phyloP scores from a whole-genome alignment of 1,140 invertebrate species.

The Wiebesia pumilae region DNA sequence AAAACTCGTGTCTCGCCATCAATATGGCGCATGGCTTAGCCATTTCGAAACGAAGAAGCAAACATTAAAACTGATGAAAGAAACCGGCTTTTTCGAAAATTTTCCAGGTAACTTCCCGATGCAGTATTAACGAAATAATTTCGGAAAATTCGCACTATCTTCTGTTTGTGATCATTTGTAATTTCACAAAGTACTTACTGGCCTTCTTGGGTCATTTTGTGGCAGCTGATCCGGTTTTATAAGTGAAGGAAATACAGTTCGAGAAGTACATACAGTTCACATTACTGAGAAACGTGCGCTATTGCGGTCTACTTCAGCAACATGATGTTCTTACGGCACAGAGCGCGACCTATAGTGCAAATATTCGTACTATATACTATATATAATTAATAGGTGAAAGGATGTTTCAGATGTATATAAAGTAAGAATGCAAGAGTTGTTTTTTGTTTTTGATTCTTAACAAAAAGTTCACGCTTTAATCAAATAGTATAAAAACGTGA shows the following conservation, averaged over 20 bases:
- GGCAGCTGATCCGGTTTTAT: conserved; percentile 45
- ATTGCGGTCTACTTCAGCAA: neutral
- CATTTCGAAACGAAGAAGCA: conserved; percentile 29
- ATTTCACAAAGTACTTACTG: conserved; percentile 67
- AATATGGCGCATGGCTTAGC: conserved; percentile 69
- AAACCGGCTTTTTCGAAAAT: neutral
- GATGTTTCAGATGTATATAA: too few species aligned
- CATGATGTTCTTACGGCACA: neutral
- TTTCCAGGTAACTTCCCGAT: neutral
- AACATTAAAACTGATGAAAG: neutral
- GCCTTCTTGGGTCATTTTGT: conserved; percentile 71
- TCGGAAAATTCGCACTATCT: neutral
- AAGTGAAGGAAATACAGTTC: conserved; percentile 55
- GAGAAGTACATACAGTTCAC: neutral
- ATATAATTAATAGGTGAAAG: too few species aligned
- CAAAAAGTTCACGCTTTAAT: too few species aligned
- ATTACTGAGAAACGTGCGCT: neutral
- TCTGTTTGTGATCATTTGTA: neutral
- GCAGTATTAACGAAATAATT: neutral
- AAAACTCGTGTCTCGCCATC: conserved; percentile 59
- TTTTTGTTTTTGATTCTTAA: too few species aligned
- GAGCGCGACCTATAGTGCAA: neutral
- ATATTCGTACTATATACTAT: too few species aligned
- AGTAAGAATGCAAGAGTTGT: too few species aligned
- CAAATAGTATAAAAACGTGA: too few species aligned